Conservation (phyloP, 2,113 vertebrate species). For the Aplodontia rufa region DNA sequence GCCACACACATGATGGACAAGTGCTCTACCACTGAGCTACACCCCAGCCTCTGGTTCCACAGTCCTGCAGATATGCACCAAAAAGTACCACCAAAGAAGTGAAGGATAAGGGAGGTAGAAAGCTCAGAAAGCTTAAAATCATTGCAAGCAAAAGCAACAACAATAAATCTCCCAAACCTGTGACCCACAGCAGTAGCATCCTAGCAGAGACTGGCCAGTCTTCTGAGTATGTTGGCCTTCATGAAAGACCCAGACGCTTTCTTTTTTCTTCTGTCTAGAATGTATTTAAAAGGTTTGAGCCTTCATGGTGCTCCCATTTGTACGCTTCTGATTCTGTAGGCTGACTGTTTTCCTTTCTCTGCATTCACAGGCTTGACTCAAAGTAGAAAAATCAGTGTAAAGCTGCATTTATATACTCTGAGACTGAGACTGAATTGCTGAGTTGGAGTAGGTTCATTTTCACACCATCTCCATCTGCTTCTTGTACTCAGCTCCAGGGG, state of each 20-base stretch:
- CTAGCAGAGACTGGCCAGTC: background rate
- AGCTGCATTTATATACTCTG: background rate
- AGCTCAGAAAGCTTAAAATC: background rate
- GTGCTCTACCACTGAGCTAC: too few relatives aligned
- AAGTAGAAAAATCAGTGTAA: background rate
- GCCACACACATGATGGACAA: too few relatives aligned
- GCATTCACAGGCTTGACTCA: background rate
- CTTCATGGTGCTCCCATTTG: background rate
- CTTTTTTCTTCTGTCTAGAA: background rate
- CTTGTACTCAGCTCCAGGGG: background rate
- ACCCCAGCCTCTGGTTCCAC: background rate
- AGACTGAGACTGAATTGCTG: background rate
- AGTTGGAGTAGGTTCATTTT: background rate
- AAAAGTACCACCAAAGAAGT: background rate
- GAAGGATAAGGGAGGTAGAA: background rate
- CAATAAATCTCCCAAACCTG: background rate
- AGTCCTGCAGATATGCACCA: background rate
- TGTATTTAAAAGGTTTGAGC: slow-evolving; percentile 3
- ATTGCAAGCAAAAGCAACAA: background rate
- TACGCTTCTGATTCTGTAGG: background rate
- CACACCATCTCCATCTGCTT: background rate
- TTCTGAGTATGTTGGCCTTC: background rate
- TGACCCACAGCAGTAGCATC: background rate
- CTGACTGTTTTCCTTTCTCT: background rate
- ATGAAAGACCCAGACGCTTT: background rate